Evolutionary conservation across 2,797 vertebrate species (phyloP).

Genomic region (Cossypha niveicapilla): DNA sequence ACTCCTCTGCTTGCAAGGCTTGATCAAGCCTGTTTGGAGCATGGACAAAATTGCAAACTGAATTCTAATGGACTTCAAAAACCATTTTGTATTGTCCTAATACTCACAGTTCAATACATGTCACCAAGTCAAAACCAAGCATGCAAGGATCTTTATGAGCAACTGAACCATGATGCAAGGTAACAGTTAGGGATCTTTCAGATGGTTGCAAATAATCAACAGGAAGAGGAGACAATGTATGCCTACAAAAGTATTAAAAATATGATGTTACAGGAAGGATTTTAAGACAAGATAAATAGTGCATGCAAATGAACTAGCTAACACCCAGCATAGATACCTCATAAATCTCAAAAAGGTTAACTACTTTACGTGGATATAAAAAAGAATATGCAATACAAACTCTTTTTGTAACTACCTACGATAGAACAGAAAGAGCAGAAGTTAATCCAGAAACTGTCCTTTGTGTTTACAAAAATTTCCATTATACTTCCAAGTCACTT

Average conservation of each 20-base stretch:
- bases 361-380: not conserved
- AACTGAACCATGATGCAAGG: constrained; percentile 89
- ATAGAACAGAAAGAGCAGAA: not conserved
- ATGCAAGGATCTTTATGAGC: constrained; percentile 85
- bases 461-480: not conserved
- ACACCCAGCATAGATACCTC: not conserved
- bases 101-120: constrained; percentile 91
- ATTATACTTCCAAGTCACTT: not conserved
- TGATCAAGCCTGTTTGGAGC: not conserved
- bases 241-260: constrained; percentile 70
- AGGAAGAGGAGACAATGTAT: constrained; percentile 79
- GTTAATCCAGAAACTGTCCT: not conserved
- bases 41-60: not conserved
- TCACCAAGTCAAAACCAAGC: constrained; percentile 88
- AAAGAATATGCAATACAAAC: not conserved
- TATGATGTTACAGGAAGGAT: not conserved
- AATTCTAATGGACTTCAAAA: not conserved
- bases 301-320: not conserved
- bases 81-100: not conserved
- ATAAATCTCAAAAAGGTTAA: not conserved
- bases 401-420: not conserved
- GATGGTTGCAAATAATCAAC: constrained; percentile 83
- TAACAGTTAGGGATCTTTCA: constrained; percentile 78
- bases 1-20: not conserved
- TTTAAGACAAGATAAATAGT: not conserved